phyloP scores from a whole-genome alignment of 2,113 vertebrate genomes.

The Saimiri boliviensis region DNA sequence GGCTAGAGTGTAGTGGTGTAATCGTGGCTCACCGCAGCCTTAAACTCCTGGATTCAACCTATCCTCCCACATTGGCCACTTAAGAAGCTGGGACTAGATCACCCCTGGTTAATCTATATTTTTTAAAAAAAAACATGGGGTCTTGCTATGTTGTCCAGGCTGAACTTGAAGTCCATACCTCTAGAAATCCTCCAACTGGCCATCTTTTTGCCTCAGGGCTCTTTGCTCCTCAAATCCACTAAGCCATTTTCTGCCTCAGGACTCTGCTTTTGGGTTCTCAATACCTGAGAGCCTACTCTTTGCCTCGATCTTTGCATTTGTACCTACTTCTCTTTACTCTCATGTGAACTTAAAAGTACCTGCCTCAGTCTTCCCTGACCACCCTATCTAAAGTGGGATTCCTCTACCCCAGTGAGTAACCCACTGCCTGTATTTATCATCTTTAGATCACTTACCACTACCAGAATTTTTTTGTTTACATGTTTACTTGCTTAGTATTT shows the following conservation, averaged over 20 bases:
- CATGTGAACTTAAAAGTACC: background rate
- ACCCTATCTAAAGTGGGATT: background rate
- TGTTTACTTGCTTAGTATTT: background rate
- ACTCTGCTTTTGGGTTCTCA: background rate
- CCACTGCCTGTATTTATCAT: too few species aligned
- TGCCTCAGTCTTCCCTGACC: background rate
- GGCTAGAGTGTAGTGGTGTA: background rate
- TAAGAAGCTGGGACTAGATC: too few species aligned
- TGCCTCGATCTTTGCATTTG: background rate
- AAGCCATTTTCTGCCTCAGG: background rate
- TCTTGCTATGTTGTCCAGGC: background rate
- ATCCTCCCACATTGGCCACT: too few species aligned
- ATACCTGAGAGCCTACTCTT: background rate
- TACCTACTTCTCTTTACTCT: background rate
- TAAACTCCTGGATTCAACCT: too few species aligned
- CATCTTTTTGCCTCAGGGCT: too few species aligned
- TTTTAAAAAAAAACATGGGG: too few species aligned
- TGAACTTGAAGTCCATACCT: background rate
- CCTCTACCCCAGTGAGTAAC: background rate
- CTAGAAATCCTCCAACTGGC: too few species aligned
- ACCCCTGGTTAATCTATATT: too few species aligned
- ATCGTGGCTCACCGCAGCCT: too few species aligned
- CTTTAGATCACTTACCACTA: background rate
- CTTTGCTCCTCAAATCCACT: background rate
- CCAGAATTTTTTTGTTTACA: background rate